Evolutionary conservation across 1,140 invertebrate genomes (phyloP).

Genomic region (Drosophila pallidifrons): DNA sequence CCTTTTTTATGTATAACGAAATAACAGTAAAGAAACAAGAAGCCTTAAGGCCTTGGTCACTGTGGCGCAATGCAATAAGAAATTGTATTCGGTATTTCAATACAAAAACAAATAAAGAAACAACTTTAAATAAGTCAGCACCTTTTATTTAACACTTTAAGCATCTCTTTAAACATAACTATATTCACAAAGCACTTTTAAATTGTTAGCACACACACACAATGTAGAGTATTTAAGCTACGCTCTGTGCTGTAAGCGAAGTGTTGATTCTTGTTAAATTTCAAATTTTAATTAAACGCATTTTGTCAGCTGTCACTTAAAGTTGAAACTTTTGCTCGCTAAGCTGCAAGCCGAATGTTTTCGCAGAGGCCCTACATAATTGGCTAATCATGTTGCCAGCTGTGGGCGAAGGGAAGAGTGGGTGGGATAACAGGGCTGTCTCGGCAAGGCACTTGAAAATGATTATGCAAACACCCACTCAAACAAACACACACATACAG

Average conservation of each 20-base stretch:
- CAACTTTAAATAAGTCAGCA: too few species aligned
- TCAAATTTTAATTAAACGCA: constrained; percentile 73
- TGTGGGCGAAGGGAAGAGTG: background rate
- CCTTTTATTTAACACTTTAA: too few species aligned
- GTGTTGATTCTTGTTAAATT: constrained; percentile 40
- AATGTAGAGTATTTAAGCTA: constrained; percentile 4
- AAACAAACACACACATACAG: constrained; percentile 18
- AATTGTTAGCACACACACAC: background rate
- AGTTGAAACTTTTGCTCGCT: constrained; percentile 45
- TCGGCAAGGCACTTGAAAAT: constrained; percentile 44
- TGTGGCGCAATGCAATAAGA: too few species aligned
- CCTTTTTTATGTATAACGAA: too few species aligned
- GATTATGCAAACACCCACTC: constrained; percentile 52
- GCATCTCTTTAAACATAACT: background rate
- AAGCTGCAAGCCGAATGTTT: constrained; percentile 46
- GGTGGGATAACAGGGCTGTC: background rate
- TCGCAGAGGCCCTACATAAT: constrained; percentile 60
- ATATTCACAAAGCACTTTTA: background rate
- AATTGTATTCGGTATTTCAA: too few species aligned
- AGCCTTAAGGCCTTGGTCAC: too few species aligned
- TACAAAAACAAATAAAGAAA: too few species aligned
- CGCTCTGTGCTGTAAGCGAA: background rate
- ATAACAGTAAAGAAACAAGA: too few species aligned
- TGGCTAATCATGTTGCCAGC: constrained; percentile 66
- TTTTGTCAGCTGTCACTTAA: constrained; percentile 75